Percentiles rank a stretch among this genome's conserved stretches.
Evolutionary conservation across 2,797 vertebrate species (phyloP).

Genomic region (Cossypha polioptera): DNA sequence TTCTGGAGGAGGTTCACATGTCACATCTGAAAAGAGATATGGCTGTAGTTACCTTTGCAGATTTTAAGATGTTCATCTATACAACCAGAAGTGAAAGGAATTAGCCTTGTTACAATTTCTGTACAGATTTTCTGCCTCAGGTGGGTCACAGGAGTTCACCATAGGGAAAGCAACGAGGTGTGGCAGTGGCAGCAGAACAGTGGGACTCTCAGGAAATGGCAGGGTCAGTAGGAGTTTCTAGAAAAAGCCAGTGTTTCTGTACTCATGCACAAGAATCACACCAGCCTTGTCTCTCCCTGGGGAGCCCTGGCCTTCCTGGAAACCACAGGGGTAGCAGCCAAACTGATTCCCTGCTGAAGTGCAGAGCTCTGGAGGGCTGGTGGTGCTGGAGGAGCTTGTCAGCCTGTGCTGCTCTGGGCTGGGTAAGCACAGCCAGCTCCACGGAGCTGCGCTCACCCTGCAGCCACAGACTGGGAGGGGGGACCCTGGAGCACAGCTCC

Average conservation of each 20-base stretch:
- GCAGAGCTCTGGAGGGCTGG: neutral
- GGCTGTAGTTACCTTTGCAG: neutral
- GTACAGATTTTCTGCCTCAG: neutral
- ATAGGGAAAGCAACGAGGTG: neutral
- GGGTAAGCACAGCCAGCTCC: neutral
- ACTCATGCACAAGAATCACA: neutral
- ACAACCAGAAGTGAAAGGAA: neutral
- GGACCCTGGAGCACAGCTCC: neutral
- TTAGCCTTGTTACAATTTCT: neutral
- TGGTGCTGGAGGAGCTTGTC: neutral
- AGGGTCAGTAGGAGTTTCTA: neutral
- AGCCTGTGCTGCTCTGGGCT: neutral
- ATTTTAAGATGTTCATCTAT: neutral
- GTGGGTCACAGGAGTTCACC: neutral
- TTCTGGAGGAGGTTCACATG: slow-evolving; percentile 17
- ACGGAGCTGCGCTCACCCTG: neutral
- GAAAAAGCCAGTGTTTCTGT: neutral
- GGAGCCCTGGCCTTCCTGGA: neutral
- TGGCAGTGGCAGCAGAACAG: neutral
- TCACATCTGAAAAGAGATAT: slow-evolving; percentile 17
- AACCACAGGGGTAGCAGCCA: neutral
- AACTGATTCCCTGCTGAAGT: neutral
- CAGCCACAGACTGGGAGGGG: neutral
- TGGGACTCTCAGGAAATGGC: neutral
- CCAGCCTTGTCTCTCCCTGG: neutral